phyloP scores from a whole-genome alignment of 2,888 invertebrate species.

The Crossocerus cetratus region DNA sequence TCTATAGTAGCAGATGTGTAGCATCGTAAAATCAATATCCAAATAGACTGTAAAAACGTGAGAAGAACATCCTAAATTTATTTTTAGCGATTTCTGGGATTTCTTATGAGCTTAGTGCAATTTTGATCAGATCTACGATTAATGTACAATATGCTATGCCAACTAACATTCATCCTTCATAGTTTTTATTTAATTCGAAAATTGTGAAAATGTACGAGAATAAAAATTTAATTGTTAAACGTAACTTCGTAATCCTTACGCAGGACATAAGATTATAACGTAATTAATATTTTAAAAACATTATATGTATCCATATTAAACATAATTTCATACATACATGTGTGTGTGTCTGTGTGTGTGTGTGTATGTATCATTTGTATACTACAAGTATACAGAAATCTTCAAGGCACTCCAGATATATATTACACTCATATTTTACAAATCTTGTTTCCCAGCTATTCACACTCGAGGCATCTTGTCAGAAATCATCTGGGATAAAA shows the following conservation, averaged over 20 bases:
- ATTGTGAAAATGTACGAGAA: conserved; percentile 33
- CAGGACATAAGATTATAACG: conserved; percentile 51
- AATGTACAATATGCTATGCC: conserved; percentile 26
- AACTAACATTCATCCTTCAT: conserved; percentile 10
- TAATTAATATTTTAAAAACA: conserved; percentile 58
- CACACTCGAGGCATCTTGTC: conserved; percentile 47
- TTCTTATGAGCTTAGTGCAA: conserved; percentile 1
- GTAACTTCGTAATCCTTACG: conserved; percentile 30
- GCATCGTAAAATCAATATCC: too few species aligned
- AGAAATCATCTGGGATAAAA: conserved; percentile 29
- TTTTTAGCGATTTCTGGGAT: conserved; percentile 3
- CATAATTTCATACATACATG: conserved; percentile 60
- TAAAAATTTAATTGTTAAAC: conserved; percentile 41
- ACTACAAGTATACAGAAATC: conserved; percentile 72
- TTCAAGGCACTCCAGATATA: conserved; percentile 77
- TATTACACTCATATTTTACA: conserved; percentile 75
- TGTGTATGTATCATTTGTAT: conserved; percentile 52
- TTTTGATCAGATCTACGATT: conserved; percentile 19
- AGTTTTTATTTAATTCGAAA: conserved; percentile 21
- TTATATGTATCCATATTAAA: conserved; percentile 62
- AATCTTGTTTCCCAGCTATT: conserved; percentile 54
- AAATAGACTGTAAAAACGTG: too few species aligned
- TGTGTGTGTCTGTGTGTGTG: conserved; percentile 49
- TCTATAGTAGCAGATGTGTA: conserved; percentile 6
- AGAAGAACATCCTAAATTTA: not conserved